Percentiles rank a stretch among this genome's conserved stretches.
Evolutionary conservation across 2,797 vertebrate species (phyloP).

Genomic region (Pithecia hirsuta): DNA sequence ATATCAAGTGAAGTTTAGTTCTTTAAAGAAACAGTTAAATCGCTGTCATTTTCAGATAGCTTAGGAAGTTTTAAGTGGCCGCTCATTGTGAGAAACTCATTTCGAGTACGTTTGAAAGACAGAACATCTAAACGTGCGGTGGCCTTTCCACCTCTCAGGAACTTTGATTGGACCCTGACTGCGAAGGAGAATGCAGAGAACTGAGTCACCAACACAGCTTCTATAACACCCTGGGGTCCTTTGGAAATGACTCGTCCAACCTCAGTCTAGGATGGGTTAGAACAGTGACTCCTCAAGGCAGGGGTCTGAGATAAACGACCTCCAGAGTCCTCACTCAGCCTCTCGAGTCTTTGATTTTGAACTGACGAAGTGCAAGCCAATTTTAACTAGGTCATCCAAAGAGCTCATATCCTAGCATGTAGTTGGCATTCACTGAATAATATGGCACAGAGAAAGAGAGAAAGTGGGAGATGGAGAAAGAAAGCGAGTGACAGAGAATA

Average conservation of each 20-base stretch:
- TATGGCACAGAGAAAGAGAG: conserved; percentile 16
- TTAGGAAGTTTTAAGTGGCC: conserved; percentile 66
- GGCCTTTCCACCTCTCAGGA: conserved; percentile 77
- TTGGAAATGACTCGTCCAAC: conserved; percentile 73
- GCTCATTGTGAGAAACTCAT: conserved; percentile 75
- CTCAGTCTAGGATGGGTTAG: conserved; percentile 61
- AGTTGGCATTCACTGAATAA: conserved; percentile 63
- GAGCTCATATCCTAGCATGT: conserved; percentile 69
- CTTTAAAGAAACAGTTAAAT: conserved; percentile 66
- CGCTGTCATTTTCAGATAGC: conserved; percentile 50
- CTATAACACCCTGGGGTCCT: conserved; percentile 77
- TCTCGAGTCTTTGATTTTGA: conserved; percentile 74
- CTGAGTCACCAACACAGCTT: conserved; percentile 69
- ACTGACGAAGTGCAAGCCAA: conserved; percentile 66
- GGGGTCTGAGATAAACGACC: conserved; percentile 80
- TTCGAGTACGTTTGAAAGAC: conserved; percentile 75
- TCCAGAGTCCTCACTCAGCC: conserved; percentile 58
- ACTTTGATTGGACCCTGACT: conserved; percentile 78
- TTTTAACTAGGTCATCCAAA: conserved; percentile 75
- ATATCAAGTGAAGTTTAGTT: conserved; percentile 48
- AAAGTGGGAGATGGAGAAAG: not conserved
- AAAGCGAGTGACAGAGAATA: not conserved
- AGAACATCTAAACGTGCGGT: conserved; percentile 67
- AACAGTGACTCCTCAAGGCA: conserved; percentile 74
- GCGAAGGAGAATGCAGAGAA: conserved; percentile 73